Conservation (phyloP, 2,797 vertebrate species). For the Alcedo quadribrachys region DNA sequence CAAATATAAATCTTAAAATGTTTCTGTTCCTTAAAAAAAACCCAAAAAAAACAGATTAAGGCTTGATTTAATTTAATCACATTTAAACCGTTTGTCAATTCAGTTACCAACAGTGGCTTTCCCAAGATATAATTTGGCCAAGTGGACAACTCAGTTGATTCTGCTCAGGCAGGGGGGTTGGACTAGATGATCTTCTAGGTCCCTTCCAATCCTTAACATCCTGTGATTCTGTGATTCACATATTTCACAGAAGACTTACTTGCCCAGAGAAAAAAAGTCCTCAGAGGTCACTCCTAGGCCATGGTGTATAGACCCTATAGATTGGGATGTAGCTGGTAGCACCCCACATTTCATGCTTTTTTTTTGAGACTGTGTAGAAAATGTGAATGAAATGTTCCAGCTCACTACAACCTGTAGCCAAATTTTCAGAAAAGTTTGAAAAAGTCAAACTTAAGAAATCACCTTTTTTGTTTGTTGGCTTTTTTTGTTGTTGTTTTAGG, state of each 20-base stretch:
- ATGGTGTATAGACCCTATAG: too few relatives aligned
- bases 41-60: not conserved
- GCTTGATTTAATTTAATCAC: not conserved
- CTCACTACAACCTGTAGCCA: accelerated
- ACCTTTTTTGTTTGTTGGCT: too few relatives aligned
- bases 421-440: not conserved
- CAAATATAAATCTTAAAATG: not conserved
- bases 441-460: not conserved
- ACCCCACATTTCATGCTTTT: not conserved
- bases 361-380: not conserved
- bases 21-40: not conserved
- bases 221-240: not conserved
- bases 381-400: not conserved
- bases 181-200: too few relatives aligned
- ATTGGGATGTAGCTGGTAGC: not conserved
- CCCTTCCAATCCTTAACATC: too few relatives aligned
- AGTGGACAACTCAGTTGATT: not conserved
- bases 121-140: not conserved
- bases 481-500: too few relatives aligned
- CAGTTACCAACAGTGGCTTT: not conserved
- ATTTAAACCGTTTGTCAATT: not conserved
- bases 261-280: not conserved
- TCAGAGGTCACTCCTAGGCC: not conserved
- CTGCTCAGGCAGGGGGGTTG: too few relatives aligned
- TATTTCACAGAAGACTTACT: not conserved